These are phyloP conservation scores for Zele albiditarsus DNA, from an alignment of 2,888 invertebrate species.

Conservation along the genomic window DNA sequence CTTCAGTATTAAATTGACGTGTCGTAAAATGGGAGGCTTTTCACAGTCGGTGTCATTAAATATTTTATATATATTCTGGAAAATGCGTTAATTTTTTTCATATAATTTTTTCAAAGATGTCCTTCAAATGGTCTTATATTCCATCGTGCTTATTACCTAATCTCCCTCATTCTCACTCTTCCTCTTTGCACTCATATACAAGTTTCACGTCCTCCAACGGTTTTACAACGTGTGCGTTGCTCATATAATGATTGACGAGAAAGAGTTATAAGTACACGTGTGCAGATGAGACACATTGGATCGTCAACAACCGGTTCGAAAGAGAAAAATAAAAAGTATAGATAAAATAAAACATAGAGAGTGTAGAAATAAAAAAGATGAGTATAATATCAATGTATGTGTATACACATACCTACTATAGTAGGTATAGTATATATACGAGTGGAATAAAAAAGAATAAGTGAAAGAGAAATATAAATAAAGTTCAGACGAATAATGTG, in stretches of 20 bases:
- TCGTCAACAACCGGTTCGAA: conserved; percentile 38
- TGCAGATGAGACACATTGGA: conserved; percentile 25
- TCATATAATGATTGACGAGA: conserved; percentile 29
- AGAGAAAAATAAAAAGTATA: conserved; percentile 25
- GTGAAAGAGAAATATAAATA: conserved; percentile 7
- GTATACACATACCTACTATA: no score
- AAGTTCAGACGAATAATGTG: conserved; percentile 39
- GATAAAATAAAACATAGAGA: neutral
- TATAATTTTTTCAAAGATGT: conserved; percentile 34
- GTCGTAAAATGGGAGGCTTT: conserved; percentile 7
- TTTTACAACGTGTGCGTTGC: conserved; percentile 42
- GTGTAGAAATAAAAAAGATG: conserved; percentile 8
- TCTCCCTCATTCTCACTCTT: conserved; percentile 18
- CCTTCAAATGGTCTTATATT: conserved; percentile 41
- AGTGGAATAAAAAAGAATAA: conserved; percentile 6
- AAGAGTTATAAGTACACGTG: conserved; percentile 23
- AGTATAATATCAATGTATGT: conserved; percentile 2
- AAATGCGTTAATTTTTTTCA: neutral
- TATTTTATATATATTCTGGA: neutral
- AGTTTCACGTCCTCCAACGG: conserved; percentile 44
- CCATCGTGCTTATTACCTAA: conserved; percentile 41
- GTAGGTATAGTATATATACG: neutral
- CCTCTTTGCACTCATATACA: conserved; percentile 5
- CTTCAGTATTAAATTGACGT: neutral
- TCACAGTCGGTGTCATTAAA: neutral